Conservation (phyloP, 2,113 vertebrate species). For the Neomonachus schauinslandi region DNA sequence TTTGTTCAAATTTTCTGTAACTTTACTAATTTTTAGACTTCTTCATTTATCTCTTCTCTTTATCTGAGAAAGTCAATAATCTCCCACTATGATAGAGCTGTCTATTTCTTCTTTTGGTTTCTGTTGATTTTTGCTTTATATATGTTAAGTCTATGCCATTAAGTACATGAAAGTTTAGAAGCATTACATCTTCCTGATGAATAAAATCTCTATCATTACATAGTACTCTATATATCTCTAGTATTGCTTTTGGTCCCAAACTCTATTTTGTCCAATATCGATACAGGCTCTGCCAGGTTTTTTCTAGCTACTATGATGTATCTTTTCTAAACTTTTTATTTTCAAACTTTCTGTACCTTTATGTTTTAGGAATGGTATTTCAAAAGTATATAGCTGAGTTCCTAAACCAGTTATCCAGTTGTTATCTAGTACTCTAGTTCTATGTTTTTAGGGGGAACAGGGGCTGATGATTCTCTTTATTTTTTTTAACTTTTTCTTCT, state of each 20-base stretch:
- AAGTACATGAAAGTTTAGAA: not conserved
- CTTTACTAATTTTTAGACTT: not conserved
- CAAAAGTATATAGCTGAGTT: not conserved
- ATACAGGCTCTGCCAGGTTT: not conserved
- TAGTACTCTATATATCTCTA: not conserved
- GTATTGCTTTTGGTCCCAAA: not conserved
- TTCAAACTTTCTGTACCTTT: not conserved
- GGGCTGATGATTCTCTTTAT: not conserved
- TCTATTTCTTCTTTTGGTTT: not conserved
- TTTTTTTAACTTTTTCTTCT: not conserved
- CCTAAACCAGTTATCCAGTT: not conserved
- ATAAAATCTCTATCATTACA: not conserved
- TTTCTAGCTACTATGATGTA: not conserved
- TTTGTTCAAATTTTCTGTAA: not conserved
- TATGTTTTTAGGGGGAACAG: not conserved
- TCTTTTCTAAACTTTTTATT: constrained; percentile 11
- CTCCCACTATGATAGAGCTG: not conserved
- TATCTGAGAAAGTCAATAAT: not conserved
- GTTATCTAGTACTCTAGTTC: not conserved
- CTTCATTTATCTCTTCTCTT: not conserved
- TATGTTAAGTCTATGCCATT: not conserved
- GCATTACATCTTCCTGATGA: not conserved
- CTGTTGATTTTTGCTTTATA: not conserved
- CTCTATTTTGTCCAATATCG: not conserved
- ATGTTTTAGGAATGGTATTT: constrained; percentile 5